Evolutionary conservation across 2,888 invertebrate genomes (phyloP), one percentile per base, ranked within the genome.

Genomic region (Schrankia costaestrigalis): DNA sequence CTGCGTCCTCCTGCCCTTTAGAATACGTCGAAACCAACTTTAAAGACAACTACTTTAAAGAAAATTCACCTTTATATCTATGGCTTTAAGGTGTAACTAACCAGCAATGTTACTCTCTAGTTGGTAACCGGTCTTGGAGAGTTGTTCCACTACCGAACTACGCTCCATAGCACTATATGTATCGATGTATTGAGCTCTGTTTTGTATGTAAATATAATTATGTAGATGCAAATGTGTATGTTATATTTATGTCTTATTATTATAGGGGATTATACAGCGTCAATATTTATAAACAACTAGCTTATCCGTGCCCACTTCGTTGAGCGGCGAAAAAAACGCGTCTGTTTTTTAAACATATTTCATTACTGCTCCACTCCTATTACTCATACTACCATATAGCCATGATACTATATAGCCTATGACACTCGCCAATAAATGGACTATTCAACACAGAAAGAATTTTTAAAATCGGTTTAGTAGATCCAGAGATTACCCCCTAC

Each of bases 81-180:
- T 11, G 1, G 1, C 0, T 0, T 3, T 56, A 58, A 32, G 35
- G 51, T 39, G 29, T 17, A 22, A 2, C 2, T 3, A 1, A 12
- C 33, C 12, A n/a, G 69, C 52, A 63, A 37, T 38, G 34, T 21
- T 25, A 19, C 12, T 12, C 35, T 24, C 24, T 42, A 41, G 26
- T 45, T 61, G 55, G 69, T 63, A 70, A 75, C 75, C 40, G 50
- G 73, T 75, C 51, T 53, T 51, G 49, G 56, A 63, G 67, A 69
- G 61, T 60, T 58, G 69, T 61, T 47, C 63, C 53, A 73, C 75
- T 75, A 72, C 75, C 60, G 71, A 62, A 68, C 68, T 76, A 75
- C 75, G 71, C 75, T 56, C 48, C 40, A 52, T 58, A 53, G 53
- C 31, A 21, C 57, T 52, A 52, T 49, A 50, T 51, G 35, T 61